Evolutionary conservation across 2,113 vertebrate species (phyloP), one percentile per base, ranked within the genome.

Genomic region (Pholis gunnellus): DNA sequence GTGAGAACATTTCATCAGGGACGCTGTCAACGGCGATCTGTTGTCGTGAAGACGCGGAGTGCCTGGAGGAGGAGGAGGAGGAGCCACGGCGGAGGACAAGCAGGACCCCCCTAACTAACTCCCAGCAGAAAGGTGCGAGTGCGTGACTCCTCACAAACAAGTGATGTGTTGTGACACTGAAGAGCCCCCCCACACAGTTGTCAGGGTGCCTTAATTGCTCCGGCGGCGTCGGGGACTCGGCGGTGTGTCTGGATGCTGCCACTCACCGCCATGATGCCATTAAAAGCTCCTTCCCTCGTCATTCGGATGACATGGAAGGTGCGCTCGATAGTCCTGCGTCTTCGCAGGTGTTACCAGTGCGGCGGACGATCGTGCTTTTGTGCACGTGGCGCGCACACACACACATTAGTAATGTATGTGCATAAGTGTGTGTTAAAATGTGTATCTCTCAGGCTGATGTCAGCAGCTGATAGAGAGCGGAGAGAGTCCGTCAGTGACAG

Each of bases 211-310:
- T 94, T 96, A 95, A 96, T 96, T 96, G 94, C 93, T 91, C 79
- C 27, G 76, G 85, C 81, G 83, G 93, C 92, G 56, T 86, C 86
- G 93, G 94, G 94, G 74, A 95, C 95, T 94, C 92, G 83, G 91
- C 1, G 93, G 88, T 90, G 94, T 93, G 94, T 94, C 95, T 95
- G 96, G 95, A 96, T 95, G 95, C 96, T 95, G 96, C 97, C 96
- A 94, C 95, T 97, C 95, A 95, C 94, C 89, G 93, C 88, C 91
- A 89, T 95, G 96, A 96, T 88, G 95, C 96, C 95, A 97, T 97
- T 96, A 98, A 96, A 97, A 96, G 94, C 95, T 85, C 94, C 95
- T 96, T 97, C 96, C 94, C 91, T 91, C 96, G 96, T 97, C 96
- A 95, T 96, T 96, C 96, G 94, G 93, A 95, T 97, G 96, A 97